Base-by-base conservation (phyloP, 2,113 vertebrate species). In the Megaceryle maxima region DNA sequence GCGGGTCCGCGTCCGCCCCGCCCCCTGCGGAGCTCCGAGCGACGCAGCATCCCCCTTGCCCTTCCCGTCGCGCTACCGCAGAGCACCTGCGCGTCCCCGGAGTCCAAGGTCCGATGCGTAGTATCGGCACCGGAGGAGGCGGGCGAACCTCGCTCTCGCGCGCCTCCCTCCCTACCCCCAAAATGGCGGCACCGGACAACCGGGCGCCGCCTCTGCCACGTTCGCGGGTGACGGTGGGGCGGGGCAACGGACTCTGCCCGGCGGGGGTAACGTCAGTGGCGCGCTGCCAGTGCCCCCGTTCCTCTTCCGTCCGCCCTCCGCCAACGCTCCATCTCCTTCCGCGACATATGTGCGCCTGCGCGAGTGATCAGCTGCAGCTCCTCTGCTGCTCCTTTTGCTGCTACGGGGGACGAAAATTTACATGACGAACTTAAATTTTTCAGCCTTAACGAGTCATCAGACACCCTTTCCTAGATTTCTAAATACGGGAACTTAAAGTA, bases 321-420 rank as follows among this genome's bases (percentile, higher is more conserved):
- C 37, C 26, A 53, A 53, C 22, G 48, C 48, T 50, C 19, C 21
- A 21, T 13, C 48, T 50, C 21, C 10, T 31, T 33, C 31, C 11
- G 31, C 56, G 31, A 14, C 24, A 8, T 51, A 51, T 51, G 6
- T 28, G 25, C 25, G 11, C 19, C 33, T 4, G 12, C 4, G 11
- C 15, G 4, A 5, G 5, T 28, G 5, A 2, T 4, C 8, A 4
- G 33, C 10, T 37, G 2, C 10, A 22, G 44, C 31, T 6, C 4
- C 3, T 21, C 3, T 19, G 33, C 22, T 25, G 5, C 24, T 25
- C 25, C 50, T 51, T n/a, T 6, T 50, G 4, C 26, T 21, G 22
- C 16, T 10, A 4, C 31, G 9, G 5, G 11, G 2, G 8, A 9
- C 4, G 17, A 7, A 37, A 44, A 35, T 11, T 6, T 31, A 25